phyloP scores from a whole-genome alignment of 2,797 vertebrate genomes.

The Mastacembelus armatus region DNA sequence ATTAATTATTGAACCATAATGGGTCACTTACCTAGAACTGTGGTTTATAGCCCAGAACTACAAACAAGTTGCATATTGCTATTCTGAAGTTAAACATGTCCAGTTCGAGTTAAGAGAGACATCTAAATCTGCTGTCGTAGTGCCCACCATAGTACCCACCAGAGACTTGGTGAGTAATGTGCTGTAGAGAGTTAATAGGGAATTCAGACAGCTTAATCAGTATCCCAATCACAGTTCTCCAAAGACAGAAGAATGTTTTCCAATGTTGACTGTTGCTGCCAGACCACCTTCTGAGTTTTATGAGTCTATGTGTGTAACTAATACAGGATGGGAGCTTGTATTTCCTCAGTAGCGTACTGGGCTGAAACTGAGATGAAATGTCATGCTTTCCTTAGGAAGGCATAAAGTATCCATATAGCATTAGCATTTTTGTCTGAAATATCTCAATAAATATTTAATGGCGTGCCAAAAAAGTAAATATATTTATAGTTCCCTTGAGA shows the following conservation, averaged over 20 bases:
- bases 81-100: slow-evolving; percentile 23
- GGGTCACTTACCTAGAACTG: not conserved
- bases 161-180: slow-evolving; percentile 38
- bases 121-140: slow-evolving; percentile 25
- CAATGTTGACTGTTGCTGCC: slow-evolving; percentile 34
- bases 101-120: slow-evolving; percentile 35
- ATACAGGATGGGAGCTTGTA: no score
- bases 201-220: slow-evolving; percentile 45
- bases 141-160: no score
- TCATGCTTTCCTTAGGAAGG: not conserved
- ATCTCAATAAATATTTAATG: no score
- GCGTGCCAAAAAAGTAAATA: no score
- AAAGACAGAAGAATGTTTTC: slow-evolving; percentile 38
- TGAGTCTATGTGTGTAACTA: not conserved
- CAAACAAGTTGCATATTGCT: slow-evolving; percentile 23
- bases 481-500: no score
- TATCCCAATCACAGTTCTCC: slow-evolving; percentile 38
- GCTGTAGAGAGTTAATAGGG: slow-evolving; percentile 27
- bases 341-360: slow-evolving; percentile 1
- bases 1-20: slow-evolving; percentile 48
- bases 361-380: slow-evolving; percentile 7
- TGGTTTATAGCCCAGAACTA: slow-evolving; percentile 35
- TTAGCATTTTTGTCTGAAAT: not conserved
- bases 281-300: slow-evolving; percentile 42
- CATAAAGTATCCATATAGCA: not conserved